Conservation (phyloP, 2,888 invertebrate species). For the Leucoma salicis region DNA sequence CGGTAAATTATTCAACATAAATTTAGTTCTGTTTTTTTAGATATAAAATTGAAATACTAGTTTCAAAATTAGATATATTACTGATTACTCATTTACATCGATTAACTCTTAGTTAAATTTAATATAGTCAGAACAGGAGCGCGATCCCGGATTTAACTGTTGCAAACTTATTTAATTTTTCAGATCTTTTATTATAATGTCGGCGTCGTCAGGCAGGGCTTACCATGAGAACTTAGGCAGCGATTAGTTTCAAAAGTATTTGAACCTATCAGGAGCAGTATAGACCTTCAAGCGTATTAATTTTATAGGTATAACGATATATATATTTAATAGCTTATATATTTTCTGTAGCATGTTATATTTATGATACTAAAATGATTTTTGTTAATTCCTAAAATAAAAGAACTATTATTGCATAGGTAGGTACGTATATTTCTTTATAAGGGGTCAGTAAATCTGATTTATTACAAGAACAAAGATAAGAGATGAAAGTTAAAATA, state of each 20-base stretch:
- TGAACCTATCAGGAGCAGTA: constrained; percentile 31
- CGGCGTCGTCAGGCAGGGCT: constrained; percentile 56
- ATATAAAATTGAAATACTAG: background rate
- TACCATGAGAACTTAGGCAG: constrained; percentile 40
- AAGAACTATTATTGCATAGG: too few relatives aligned
- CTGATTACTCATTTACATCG: too few relatives aligned
- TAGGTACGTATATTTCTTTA: constrained; percentile 13
- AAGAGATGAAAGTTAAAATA: constrained; percentile 17
- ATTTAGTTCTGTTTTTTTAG: constrained; percentile 13
- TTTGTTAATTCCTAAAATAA: too few relatives aligned
- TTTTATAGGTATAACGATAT: constrained; percentile 33
- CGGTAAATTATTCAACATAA: background rate
- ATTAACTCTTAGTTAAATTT: background rate
- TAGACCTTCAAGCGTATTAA: constrained; percentile 32
- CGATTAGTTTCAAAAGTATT: constrained; percentile 39
- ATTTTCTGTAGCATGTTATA: constrained; percentile 27
- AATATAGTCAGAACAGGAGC: constrained; percentile 4
- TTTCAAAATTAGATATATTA: background rate
- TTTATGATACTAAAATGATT: too few relatives aligned
- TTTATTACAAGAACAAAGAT: constrained; percentile 12
- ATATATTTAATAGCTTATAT: constrained; percentile 36
- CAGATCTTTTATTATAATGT: constrained; percentile 57
- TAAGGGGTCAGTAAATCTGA: constrained; percentile 28
- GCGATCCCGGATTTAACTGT: constrained; percentile 41
- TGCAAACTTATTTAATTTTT: constrained; percentile 59